These are phyloP conservation scores for Daubentonia madagascariensis DNA, from an alignment of 2,113 vertebrate genomes.

Conservation along the genomic window DNA sequence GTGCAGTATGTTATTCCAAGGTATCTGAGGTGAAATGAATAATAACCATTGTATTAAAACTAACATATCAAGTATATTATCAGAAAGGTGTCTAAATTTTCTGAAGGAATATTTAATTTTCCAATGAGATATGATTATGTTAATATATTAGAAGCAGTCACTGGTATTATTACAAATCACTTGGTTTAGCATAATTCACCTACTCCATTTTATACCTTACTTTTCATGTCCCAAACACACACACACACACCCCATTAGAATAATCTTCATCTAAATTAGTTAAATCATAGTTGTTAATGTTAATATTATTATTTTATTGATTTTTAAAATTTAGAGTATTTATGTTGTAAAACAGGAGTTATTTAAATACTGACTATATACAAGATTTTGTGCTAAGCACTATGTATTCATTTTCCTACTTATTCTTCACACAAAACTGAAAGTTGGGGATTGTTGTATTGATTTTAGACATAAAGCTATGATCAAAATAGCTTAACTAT, in stretches of 20 bases:
- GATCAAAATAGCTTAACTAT: background rate
- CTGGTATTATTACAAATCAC: background rate
- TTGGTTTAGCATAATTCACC: background rate
- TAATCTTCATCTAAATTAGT: background rate
- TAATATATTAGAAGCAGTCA: background rate
- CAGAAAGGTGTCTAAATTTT: background rate
- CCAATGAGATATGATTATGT: background rate
- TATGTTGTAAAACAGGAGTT: background rate
- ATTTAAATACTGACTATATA: background rate
- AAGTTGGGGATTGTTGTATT: background rate
- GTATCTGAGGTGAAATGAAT: background rate
- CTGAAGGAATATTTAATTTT: background rate
- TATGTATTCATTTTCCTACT: background rate
- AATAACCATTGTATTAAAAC: background rate
- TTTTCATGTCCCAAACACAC: background rate
- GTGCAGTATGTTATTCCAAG: background rate
- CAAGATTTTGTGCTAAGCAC: background rate
- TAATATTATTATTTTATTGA: background rate
- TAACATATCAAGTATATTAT: background rate
- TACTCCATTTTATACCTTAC: background rate
- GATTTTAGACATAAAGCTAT: background rate
- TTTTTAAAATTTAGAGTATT: background rate
- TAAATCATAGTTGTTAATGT: background rate
- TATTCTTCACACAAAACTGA: background rate
- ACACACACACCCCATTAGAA: background rate